Base-by-base conservation (phyloP, 1,140 invertebrate genomes). In the Solenopsis invicta region DNA sequence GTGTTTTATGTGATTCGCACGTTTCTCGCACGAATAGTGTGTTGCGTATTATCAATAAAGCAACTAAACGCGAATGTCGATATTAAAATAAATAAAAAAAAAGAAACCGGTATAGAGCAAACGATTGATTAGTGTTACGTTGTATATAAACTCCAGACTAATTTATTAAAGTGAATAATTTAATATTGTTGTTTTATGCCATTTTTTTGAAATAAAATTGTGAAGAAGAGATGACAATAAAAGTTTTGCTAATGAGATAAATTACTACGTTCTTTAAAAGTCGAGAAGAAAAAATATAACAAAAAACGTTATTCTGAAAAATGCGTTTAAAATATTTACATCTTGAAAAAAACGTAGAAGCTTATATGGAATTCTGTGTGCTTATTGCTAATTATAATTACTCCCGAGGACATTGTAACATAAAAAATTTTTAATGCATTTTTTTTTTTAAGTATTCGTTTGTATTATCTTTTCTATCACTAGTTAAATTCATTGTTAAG, bases 241-340 rank as follows among this genome's bases (percentile, higher is more conserved):
- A 59, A 16, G 41, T 41, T 24, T 0, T 24, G 4, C 13, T 45
- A 24, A 10, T 59, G 10, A 56, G 0, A 77, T 41, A 16, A 76
- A 61, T 54, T 74, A 61, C n/a, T 50, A 37, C 12, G 34, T 50
- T 67, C 2, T 3, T 37, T 52, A 37, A 37, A 71, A 8, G 1
- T 1, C 5, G 1, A 34, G 24, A 34, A 78, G 13, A 21, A 9
- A 10, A 64, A 64, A 13, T 12, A 12, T 48, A 21, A 66, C 10
- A 21, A 78, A 78, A 78, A n/a, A 50, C 1, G 5, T 16, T n/a
- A 48, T 37, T 78, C 1, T 67, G 45, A 52, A 67, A 34, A 66
- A 21, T 66, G 12, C 13, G 66, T 13, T 78, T 66, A 52, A 78
- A 48, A 37, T 76, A 16, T 29, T 59, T 41, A 76, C 37, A 61